Percentiles rank a stretch among this genome's conserved stretches.
Evolutionary conservation across 2,888 invertebrate genomes (phyloP).

Genomic region (Abrostola triplasia): DNA sequence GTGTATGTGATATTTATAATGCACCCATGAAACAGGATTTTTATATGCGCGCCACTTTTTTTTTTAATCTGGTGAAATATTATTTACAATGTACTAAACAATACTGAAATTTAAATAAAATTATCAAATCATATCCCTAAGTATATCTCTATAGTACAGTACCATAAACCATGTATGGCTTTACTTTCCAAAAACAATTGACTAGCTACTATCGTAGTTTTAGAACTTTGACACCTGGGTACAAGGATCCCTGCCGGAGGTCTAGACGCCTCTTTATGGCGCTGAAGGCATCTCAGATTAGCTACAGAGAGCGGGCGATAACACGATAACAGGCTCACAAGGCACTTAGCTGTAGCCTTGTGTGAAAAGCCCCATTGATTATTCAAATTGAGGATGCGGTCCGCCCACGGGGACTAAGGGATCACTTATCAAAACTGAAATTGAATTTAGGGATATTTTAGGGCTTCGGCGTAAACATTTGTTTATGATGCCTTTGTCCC

Average conservation of each 20-base stretch:
- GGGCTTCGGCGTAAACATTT: conserved; percentile 51
- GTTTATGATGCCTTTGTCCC: conserved; percentile 43
- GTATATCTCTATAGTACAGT: too few relatives aligned
- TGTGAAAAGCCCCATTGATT: conserved; percentile 52
- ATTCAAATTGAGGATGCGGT: conserved; percentile 64
- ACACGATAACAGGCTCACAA: background rate
- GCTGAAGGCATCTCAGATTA: conserved; percentile 5
- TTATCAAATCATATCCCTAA: too few relatives aligned
- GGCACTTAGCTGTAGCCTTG: conserved; percentile 11
- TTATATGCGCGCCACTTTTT: too few relatives aligned
- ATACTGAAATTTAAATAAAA: too few relatives aligned
- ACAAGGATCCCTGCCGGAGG: background rate
- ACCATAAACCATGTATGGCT: too few relatives aligned
- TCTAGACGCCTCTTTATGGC: background rate
- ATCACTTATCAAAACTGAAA: conserved; percentile 68
- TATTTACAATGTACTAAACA: too few relatives aligned
- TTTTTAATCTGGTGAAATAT: too few relatives aligned
- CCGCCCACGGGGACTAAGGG: conserved; percentile 54
- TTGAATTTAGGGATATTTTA: conserved; percentile 60
- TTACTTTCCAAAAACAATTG: too few relatives aligned
- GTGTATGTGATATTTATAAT: too few relatives aligned
- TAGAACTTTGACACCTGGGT: too few relatives aligned
- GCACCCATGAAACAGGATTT: too few relatives aligned
- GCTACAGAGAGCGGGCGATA: background rate
- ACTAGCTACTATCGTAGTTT: too few relatives aligned